Base-by-base conservation (phyloP, 2,888 invertebrate genomes). In the Agapostemon virescens region DNA sequence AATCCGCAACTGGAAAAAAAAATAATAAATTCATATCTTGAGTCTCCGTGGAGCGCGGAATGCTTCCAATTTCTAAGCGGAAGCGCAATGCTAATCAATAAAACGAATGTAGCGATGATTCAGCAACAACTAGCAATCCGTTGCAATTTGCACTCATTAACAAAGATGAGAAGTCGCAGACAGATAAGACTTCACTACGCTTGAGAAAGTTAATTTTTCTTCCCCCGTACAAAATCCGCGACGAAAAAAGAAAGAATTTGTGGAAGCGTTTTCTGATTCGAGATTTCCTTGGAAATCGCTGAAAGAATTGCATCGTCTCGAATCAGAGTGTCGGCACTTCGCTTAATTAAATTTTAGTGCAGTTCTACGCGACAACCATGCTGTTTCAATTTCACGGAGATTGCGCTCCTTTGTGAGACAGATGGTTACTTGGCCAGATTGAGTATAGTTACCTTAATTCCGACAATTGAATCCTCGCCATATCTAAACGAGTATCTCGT, bases 381-480 rank as follows among this genome's bases (percentile, higher is more conserved):
- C 30, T 30, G 58, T 20, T 30, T 40, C 55, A 58, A 58, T 40
- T 70, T 70, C 40, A 58, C 58, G 26, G 38, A 30, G 26, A 58
- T 58, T 40, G 40, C 9, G 13, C n/a, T 26, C 30, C 40, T 42
- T 33, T 42, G n/a, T 36, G 9, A 30, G 61, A 40, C 15, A n/a
- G 26, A 42, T 61, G 40, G n/a, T 70, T 70, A 61, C 42, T 58
- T 15, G 38, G 6, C 0, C 7, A n/a, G 20, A 52, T n/a, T 30
- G 20, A n/a, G 33, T 23, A 17, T 17, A 42, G 30, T 30, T 15
- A 38, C 26, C 42, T 42, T 42, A 26, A 20, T 61, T 20, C 15
- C 15, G 42, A 42, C 45, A 45, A 40, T 45, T 36, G 30, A 36
- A 63, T 63, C 36, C 7, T 13, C 36, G 4, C n/a, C 36, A 13